phyloP scores from a whole-genome alignment of 2,888 invertebrate genomes.

The Drosophila borborema region DNA sequence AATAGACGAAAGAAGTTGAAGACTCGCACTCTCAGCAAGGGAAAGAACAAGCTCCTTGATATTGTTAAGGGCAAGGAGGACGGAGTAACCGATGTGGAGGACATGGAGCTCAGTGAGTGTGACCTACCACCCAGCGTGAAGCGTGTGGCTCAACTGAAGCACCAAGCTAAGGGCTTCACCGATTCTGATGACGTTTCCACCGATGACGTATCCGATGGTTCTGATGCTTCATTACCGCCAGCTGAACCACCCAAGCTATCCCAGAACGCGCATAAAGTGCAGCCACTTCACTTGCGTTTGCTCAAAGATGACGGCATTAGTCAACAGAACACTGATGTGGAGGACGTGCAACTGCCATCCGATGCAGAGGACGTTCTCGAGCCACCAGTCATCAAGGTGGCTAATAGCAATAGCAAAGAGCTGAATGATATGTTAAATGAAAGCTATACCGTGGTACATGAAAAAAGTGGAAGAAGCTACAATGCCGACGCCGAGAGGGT shows the following conservation, averaged over 20 bases:
- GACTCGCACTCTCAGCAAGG: slow-evolving; percentile 78
- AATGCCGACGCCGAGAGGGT: slow-evolving; percentile 85
- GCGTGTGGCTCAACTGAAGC: slow-evolving; percentile 62
- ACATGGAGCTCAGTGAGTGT: slow-evolving; percentile 84
- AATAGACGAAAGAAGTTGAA: slow-evolving; percentile 83
- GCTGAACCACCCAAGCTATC: slow-evolving; percentile 34
- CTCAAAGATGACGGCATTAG: slow-evolving; percentile 54
- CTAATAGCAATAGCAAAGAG: slow-evolving; percentile 73
- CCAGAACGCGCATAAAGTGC: slow-evolving; percentile 46
- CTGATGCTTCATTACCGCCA: slow-evolving; percentile 53
- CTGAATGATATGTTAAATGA: slow-evolving; percentile 85
- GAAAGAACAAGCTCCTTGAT: slow-evolving; percentile 78
- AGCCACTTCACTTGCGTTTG: slow-evolving; percentile 50
- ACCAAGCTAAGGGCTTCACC: slow-evolving; percentile 62
- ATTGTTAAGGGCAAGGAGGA: slow-evolving; percentile 60
- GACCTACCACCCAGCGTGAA: slow-evolving; percentile 63
- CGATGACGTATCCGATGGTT: slow-evolving; percentile 81
- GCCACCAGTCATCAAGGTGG: slow-evolving; percentile 47
- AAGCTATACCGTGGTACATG: slow-evolving; percentile 85
- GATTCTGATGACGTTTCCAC: slow-evolving; percentile 85
- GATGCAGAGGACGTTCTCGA: slow-evolving; percentile 86
- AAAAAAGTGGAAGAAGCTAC: slow-evolving; percentile 85
- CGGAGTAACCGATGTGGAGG: slow-evolving; percentile 84
- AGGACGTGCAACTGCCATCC: slow-evolving; percentile 85
- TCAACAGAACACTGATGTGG: slow-evolving; percentile 84